These are phyloP conservation scores for Cathartes aura DNA, from an alignment of 2,113 vertebrate genomes.

Conservation along the genomic window DNA sequence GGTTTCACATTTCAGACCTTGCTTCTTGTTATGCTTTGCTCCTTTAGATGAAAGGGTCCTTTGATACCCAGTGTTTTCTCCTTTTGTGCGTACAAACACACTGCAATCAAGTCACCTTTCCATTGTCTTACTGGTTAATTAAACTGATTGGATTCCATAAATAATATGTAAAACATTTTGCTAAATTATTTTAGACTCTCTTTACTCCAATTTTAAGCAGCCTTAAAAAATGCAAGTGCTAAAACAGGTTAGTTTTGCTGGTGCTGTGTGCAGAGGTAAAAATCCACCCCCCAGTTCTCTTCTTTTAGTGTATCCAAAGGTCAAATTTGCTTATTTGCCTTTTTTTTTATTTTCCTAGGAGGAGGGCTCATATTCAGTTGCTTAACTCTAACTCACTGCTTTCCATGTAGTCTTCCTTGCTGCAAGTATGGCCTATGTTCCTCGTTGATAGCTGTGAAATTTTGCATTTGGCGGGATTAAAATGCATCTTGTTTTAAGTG, in stretches of 20 bases:
- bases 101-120: not conserved
- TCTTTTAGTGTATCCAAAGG: not conserved
- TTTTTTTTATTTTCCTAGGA: not conserved
- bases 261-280: not conserved
- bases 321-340: not conserved
- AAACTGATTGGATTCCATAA: not conserved
- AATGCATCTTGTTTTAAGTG: not conserved
- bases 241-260: not conserved
- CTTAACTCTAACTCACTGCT: not conserved
- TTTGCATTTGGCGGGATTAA: not conserved
- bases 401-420: not conserved
- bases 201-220: not conserved
- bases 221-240: not conserved
- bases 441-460: not conserved
- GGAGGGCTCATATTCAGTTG: not conserved
- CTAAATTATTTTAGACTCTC: not conserved
- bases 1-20: not conserved
- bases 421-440: rapidly evolving
- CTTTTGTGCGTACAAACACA: not conserved
- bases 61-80: not conserved
- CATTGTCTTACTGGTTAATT: not conserved
- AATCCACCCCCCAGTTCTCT: not conserved
- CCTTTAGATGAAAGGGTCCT: not conserved
- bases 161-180: not conserved
- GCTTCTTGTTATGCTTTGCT: not conserved